Evolutionary conservation across 2,888 invertebrate species (phyloP).

Genomic region (Cylloceria caligata): DNA sequence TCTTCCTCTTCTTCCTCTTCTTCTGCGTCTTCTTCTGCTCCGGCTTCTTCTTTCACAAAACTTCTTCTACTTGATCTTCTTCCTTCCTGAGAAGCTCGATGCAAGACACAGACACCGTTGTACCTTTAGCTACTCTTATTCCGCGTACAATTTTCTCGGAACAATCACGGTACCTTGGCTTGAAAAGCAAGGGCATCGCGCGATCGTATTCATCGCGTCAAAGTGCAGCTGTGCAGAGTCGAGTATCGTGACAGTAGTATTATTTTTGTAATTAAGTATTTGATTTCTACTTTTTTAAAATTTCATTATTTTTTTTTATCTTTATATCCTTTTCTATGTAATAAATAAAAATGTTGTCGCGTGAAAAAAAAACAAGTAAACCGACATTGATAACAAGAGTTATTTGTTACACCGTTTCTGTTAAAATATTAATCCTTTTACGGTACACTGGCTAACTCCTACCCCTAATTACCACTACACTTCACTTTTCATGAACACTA

Average conservation of each 20-base stretch:
- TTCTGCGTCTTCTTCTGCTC: slow-evolving; percentile 55
- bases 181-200: slow-evolving; percentile 75
- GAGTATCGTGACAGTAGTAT: slow-evolving; percentile 26
- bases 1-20: slow-evolving; percentile 56
- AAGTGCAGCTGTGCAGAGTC: slow-evolving; percentile 70
- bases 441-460: too few relatives aligned
- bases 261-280: slow-evolving; percentile 4
- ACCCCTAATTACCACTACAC: too few relatives aligned
- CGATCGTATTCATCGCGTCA: slow-evolving; percentile 56
- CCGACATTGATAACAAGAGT: not conserved
- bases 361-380: not conserved
- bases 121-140: slow-evolving; percentile 57
- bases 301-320: not conserved
- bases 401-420: not conserved
- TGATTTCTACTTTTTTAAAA: slow-evolving; percentile 10
- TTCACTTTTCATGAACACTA: not conserved
- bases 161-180: slow-evolving; percentile 76
- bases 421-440: too few relatives aligned
- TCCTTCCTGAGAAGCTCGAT: slow-evolving; percentile 58
- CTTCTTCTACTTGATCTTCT: slow-evolving; percentile 42
- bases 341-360: not conserved
- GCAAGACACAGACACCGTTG: slow-evolving; percentile 51
- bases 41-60: slow-evolving; percentile 36
- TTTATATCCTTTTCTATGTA: not conserved
- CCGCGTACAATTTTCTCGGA: slow-evolving; percentile 72